Conservation (phyloP, 2,888 invertebrate species). For the Andrena praecox region DNA sequence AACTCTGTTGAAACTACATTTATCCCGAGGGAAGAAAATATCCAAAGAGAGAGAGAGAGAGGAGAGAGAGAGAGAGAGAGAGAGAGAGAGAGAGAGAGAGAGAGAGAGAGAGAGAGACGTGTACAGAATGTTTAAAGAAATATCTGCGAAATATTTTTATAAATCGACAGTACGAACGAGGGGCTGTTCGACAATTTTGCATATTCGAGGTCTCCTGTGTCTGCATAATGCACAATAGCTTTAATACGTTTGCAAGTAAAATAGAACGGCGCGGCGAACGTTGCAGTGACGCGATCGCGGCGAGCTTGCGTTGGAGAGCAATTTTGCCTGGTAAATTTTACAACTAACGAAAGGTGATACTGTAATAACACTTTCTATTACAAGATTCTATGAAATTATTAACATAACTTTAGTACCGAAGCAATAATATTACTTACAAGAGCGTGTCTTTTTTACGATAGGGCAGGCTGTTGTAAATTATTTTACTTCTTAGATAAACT, state of each 20-base stretch:
- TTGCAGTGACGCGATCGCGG: background rate
- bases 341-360: background rate
- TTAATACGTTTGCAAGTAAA: slow-evolving; percentile 8
- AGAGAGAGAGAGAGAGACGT: slow-evolving; percentile 15
- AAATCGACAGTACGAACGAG: slow-evolving; percentile 27
- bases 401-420: slow-evolving; percentile 42
- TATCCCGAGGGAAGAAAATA: slow-evolving; percentile 21
- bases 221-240: slow-evolving; percentile 11
- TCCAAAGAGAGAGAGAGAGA: slow-evolving; percentile 4
- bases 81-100: slow-evolving; percentile 3
- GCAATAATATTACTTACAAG: slow-evolving; percentile 46
- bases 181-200: slow-evolving; percentile 29
- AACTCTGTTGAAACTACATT: slow-evolving; percentile 39
- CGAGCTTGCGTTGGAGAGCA: background rate
- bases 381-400: slow-evolving; percentile 14
- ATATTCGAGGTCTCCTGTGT: slow-evolving; percentile 17
- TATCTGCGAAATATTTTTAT: slow-evolving; percentile 44
- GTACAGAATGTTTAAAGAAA: slow-evolving; percentile 34
- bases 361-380: slow-evolving; percentile 1
- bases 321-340: slow-evolving; percentile 16
- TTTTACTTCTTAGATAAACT: slow-evolving; percentile 25
- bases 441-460: slow-evolving; percentile 21
- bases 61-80: slow-evolving; percentile 12
- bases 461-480: slow-evolving; percentile 14
- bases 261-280: background rate